phyloP scores from a whole-genome alignment of 2,113 vertebrate genomes.

The Ptilonorhynchus violaceus region DNA sequence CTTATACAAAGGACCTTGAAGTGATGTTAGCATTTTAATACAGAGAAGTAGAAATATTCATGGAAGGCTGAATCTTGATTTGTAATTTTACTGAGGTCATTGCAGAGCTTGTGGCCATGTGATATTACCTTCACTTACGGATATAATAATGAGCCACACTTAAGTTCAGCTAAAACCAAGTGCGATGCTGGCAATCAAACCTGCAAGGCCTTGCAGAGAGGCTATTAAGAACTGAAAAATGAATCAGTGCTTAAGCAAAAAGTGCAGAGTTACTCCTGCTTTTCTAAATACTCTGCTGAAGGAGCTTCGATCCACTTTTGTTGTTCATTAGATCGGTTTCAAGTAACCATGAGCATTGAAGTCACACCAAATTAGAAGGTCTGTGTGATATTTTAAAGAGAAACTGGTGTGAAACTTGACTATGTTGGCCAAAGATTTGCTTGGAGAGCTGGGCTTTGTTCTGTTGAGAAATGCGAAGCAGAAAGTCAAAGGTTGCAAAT shows the following conservation, averaged over 20 bases:
- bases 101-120: background rate
- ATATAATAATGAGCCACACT: background rate
- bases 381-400: background rate
- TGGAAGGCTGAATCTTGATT: constrained; percentile 26
- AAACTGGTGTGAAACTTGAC: constrained; percentile 13
- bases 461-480: background rate
- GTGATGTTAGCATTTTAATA: constrained; percentile 25
- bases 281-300: background rate
- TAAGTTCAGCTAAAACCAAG: background rate
- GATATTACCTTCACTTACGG: background rate
- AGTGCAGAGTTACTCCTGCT: background rate
- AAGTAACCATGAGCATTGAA: background rate
- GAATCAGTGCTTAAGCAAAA: background rate
- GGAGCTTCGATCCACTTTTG: background rate
- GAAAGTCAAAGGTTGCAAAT: background rate
- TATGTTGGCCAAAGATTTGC: background rate
- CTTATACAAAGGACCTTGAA: constrained; percentile 36
- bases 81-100: constrained; percentile 8
- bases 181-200: background rate
- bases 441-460: background rate
- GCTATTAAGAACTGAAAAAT: background rate
- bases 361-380: background rate
- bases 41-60: constrained; percentile 23
- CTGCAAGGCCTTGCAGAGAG: background rate
- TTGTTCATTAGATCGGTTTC: background rate